Base-by-base conservation (phyloP, 2,888 invertebrate species). In the Amphipyra berbera region DNA sequence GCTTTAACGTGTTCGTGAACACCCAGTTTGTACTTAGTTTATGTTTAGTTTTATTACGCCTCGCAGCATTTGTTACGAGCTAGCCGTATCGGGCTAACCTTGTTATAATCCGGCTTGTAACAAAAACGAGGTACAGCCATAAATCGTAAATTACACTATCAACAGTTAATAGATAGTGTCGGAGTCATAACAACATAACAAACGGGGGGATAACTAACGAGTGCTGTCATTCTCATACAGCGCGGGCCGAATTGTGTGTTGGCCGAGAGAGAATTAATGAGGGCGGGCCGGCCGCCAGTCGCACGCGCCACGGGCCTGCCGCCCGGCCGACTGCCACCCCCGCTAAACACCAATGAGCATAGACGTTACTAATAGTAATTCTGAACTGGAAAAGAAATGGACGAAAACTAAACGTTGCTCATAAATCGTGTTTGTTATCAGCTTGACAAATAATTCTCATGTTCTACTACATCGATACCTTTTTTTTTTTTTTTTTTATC, bases 161-260 rank as follows among this genome's bases (percentile, higher is more conserved):
- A 81, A 79, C 75, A 79, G 79, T 82, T 87, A 85, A 86, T 87
- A 88, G 86, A 87, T 87, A 88, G 84, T 88, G 86, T 85, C 78
- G 76, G 82, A 81, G 79, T 85, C 85, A 86, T 85, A 88, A 84
- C 86, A 88, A 84, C 85, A 81, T 79, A 79, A 81, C 81, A 76
- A 84, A 76, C 77, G 79, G 75, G 79, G 75, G 86, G 87, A 78
- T 89, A 90, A 90, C 86, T 88, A 90, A 90, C 88, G 90, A 87
- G 85, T 83, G 86, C 88, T 89, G 90, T 89, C 90, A 89, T 84
- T 86, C 85, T 85, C 88, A 90, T 85, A 84, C 86, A 85, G 83
- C 77, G 82, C 77, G 69, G 81, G 74, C 82, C 82, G 81, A 82
- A 82, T 83, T 82, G 84, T 86, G 84, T 82, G 84, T 74, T 80